phyloP scores from a whole-genome alignment of 2,113 vertebrate species.

The Ursus arctos region DNA sequence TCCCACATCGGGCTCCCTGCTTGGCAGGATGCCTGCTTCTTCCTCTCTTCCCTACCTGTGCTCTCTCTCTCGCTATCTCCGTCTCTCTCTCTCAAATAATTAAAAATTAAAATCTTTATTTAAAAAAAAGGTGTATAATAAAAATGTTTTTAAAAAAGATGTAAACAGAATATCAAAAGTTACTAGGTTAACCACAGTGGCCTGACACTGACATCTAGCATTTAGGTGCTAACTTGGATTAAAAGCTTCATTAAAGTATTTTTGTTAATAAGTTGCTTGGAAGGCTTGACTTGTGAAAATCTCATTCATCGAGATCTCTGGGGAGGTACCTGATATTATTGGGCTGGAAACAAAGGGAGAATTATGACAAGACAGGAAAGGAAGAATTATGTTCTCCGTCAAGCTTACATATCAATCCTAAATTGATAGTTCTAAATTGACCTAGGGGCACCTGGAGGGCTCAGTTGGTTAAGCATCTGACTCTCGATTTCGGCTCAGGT shows the following conservation, averaged over 20 bases:
- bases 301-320: background rate
- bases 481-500: background rate
- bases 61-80: too few relatives aligned
- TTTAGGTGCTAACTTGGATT: background rate
- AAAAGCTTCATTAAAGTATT: constrained; percentile 12
- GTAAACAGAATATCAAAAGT: background rate
- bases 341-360: background rate
- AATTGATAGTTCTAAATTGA: background rate
- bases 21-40: too few relatives aligned
- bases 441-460: background rate
- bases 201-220: background rate
- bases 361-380: background rate
- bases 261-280: background rate
- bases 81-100: too few relatives aligned
- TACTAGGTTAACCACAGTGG: background rate
- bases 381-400: background rate
- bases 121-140: too few relatives aligned
- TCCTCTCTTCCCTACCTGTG: too few relatives aligned
- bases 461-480: background rate
- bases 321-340: background rate
- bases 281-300: constrained; percentile 9
- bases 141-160: background rate
- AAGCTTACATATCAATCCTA: background rate
- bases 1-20: too few relatives aligned
- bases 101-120: too few relatives aligned